Percentiles rank a stretch among this genome's conserved stretches.
Conservation (phyloP, 2,797 vertebrate genomes). For the Cryptoblepharus egeriae region DNA sequence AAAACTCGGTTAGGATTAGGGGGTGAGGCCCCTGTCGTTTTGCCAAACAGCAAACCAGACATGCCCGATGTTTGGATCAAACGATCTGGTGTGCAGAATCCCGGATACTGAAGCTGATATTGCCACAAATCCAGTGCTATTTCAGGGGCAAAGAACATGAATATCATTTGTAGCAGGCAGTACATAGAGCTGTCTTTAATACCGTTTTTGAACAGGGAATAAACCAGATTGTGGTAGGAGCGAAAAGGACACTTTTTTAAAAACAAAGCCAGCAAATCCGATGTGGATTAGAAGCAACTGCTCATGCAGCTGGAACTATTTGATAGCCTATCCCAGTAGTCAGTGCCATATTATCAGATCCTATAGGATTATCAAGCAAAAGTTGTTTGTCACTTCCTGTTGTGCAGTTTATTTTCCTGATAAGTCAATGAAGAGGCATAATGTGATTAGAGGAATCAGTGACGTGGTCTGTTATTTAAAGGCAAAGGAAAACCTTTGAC, state of each 20-base stretch:
- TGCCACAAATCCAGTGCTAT: slow-evolving; percentile 32
- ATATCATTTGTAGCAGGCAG: slow-evolving; percentile 51
- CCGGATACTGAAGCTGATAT: slow-evolving; percentile 76
- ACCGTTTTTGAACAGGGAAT: slow-evolving; percentile 53
- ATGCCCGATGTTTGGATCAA: slow-evolving; percentile 97
- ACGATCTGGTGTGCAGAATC: slow-evolving; percentile 80
- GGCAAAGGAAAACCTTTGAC: slow-evolving; percentile 17
- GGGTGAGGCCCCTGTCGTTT: slow-evolving; percentile 83
- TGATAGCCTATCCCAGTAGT: slow-evolving; percentile 29
- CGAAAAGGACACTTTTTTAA: slow-evolving; percentile 38
- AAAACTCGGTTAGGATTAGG: slow-evolving; percentile 84
- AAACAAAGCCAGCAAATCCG: slow-evolving; percentile 61
- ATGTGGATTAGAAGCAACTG: slow-evolving; percentile 4
- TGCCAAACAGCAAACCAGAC: slow-evolving; percentile 96
- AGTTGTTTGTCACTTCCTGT: slow-evolving; percentile 34
- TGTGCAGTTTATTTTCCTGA: slow-evolving; percentile 41
- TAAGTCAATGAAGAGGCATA: slow-evolving; percentile 16
- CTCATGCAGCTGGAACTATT: slow-evolving; percentile 26
- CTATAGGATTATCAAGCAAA: not conserved
- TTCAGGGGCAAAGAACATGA: not conserved
- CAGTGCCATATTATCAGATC: slow-evolving; percentile 47
- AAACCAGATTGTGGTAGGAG: slow-evolving; percentile 45
- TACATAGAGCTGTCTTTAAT: slow-evolving; percentile 24
- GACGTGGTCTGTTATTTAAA: slow-evolving; percentile 9
- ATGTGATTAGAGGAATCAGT: not conserved